Conservation (phyloP, 1,140 invertebrate species). For the Odontomachus brunneus region DNA sequence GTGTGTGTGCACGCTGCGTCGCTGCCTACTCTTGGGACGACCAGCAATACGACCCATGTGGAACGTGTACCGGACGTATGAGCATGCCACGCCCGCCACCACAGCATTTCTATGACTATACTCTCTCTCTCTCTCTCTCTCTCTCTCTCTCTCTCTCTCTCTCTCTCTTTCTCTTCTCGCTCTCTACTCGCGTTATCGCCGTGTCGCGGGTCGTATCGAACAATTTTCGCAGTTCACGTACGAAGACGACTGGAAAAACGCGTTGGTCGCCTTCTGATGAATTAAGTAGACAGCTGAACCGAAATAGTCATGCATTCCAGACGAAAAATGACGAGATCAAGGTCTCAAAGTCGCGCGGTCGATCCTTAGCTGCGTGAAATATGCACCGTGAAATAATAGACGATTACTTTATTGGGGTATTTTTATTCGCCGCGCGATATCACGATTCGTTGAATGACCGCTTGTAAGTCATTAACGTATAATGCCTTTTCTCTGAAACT, state of each 20-base stretch:
- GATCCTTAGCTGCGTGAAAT: neutral
- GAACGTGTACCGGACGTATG: slow-evolving; percentile 75
- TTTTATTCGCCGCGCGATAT: neutral
- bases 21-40: slow-evolving; percentile 69
- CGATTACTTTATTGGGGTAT: slow-evolving; percentile 9
- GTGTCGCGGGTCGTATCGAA: neutral
- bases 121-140: slow-evolving; percentile 57
- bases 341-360: neutral
- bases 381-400: neutral
- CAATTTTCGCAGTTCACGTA: slow-evolving; percentile 9
- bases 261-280: neutral
- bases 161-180: neutral
- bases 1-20: slow-evolving; percentile 46
- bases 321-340: neutral
- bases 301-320: too few species aligned
- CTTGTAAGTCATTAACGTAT: neutral
- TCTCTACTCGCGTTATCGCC: slow-evolving; percentile 10
- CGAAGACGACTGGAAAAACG: slow-evolving; percentile 19
- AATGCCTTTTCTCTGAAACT: neutral
- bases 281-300: neutral
- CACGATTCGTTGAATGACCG: neutral
- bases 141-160: neutral
- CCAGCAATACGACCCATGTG: slow-evolving; percentile 66
- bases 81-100: slow-evolving; percentile 75
- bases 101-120: slow-evolving; percentile 77